Conservation (phyloP, 2,888 invertebrate species). For the Acronicta leporina region DNA sequence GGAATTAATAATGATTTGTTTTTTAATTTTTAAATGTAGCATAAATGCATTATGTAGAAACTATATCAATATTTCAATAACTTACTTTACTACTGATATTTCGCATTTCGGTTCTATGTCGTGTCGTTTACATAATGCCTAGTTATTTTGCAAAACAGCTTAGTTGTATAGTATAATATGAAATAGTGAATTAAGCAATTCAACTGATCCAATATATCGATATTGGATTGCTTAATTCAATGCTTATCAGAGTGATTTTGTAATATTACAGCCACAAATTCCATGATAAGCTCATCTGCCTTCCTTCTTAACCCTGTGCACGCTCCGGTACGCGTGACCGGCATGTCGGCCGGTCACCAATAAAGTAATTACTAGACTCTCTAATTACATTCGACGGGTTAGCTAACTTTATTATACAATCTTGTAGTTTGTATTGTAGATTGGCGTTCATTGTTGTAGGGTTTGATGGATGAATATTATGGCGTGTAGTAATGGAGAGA, state of each 20-base stretch:
- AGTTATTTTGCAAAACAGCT: too few species aligned
- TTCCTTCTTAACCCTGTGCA: conserved; percentile 35
- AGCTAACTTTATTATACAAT: conserved; percentile 54
- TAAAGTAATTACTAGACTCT: conserved; percentile 55
- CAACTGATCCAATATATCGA: too few species aligned
- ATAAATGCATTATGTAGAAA: too few species aligned
- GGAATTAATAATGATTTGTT: too few species aligned
- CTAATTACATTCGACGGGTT: conserved; percentile 59
- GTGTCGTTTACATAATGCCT: too few species aligned
- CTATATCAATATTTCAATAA: too few species aligned
- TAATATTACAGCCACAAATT: background rate
- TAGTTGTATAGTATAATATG: too few species aligned
- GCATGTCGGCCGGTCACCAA: conserved; percentile 58
- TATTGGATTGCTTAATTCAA: too few species aligned
- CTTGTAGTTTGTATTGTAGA: conserved; percentile 53
- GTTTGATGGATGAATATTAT: conserved; percentile 28
- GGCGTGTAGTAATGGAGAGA: background rate
- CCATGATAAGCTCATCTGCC: background rate
- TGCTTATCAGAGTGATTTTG: background rate
- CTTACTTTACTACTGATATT: too few species aligned
- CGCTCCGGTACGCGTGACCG: conserved; percentile 49
- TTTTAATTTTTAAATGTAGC: too few species aligned
- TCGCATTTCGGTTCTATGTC: too few species aligned
- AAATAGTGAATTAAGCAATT: too few species aligned
- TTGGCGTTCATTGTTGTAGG: conserved; percentile 34